A percentile compares a stretch with the other conserved stretches of the same genome.
phyloP scores from a whole-genome alignment of 2,888 invertebrate genomes.

The Euspilapteryx auroguttella region DNA sequence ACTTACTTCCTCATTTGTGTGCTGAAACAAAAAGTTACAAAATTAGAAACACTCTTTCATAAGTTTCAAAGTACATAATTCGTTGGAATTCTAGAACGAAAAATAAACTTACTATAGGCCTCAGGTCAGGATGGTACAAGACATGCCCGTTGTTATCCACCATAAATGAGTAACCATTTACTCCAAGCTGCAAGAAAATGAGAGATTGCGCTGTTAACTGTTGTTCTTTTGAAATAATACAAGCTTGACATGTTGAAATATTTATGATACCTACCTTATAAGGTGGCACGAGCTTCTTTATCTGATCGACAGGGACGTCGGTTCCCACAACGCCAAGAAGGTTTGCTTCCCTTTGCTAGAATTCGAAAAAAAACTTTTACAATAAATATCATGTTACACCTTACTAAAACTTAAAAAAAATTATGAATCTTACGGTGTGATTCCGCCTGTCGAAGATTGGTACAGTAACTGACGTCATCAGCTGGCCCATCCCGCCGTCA shows the following conservation, averaged over 20 bases:
- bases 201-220: constrained; percentile 3
- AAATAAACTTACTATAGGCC: constrained; percentile 73
- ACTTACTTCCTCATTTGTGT: constrained; percentile 63
- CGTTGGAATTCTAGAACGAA: no score
- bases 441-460: constrained; percentile 94
- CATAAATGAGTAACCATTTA: constrained; percentile 95
- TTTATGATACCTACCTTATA: constrained; percentile 74
- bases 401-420: no score
- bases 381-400: no score
- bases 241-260: no score
- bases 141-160: constrained; percentile 97
- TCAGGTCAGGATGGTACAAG: constrained; percentile 92
- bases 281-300: constrained; percentile 91
- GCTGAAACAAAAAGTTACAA: constrained; percentile 47
- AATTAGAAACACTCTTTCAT: constrained; percentile 6
- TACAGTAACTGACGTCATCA: constrained; percentile 92
- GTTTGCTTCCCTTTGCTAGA: constrained; percentile 83
- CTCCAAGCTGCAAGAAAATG: constrained; percentile 78
- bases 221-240: not conserved
- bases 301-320: constrained; percentile 94
- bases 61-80: not conserved
- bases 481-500: constrained; percentile 72
- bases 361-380: constrained; percentile 10
- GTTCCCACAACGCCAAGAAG: constrained; percentile 96
- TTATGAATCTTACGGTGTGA: constrained; percentile 66